Evolutionary conservation across 2,888 invertebrate genomes (phyloP).

Genomic region (Sycophila texana): DNA sequence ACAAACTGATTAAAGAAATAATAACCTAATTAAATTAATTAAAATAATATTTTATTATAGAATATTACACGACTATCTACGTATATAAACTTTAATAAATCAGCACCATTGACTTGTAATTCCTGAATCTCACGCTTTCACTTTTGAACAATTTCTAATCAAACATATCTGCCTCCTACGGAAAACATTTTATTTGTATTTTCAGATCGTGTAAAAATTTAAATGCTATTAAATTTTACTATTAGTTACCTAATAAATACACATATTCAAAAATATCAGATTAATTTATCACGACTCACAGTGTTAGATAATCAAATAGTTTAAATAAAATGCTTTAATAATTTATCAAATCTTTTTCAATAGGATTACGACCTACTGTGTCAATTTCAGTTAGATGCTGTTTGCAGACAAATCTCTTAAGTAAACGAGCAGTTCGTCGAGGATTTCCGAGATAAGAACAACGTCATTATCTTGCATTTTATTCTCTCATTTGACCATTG

Average conservation of each 20-base stretch:
- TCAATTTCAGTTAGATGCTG: not conserved
- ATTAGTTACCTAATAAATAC: too few species aligned
- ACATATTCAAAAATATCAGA: too few species aligned
- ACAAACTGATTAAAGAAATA: too few species aligned
- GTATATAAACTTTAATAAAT: too few species aligned
- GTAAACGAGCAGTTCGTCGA: too few species aligned
- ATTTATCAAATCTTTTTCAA: not conserved
- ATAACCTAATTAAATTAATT: too few species aligned
- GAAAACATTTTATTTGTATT: not conserved
- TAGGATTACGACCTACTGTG: constrained; percentile 11
- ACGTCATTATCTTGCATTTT: constrained; percentile 12
- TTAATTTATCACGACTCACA: too few species aligned
- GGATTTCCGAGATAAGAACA: constrained; percentile 35
- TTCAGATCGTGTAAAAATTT: not conserved
- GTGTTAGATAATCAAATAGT: too few species aligned
- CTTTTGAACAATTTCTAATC: constrained; percentile 19
- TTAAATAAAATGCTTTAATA: constrained; percentile 4
- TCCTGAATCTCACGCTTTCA: constrained; percentile 20
- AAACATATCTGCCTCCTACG: constrained; percentile 13
- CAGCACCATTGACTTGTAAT: not conserved
- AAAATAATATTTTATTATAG: too few species aligned
- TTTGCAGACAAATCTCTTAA: not conserved
- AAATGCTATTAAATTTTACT: too few species aligned
- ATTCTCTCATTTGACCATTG: constrained; percentile 23
- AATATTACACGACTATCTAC: too few species aligned